Evolutionary conservation across 2,888 invertebrate species (phyloP), one percentile per base, ranked within the genome.

Genomic region (Argyresthia goedartella): DNA sequence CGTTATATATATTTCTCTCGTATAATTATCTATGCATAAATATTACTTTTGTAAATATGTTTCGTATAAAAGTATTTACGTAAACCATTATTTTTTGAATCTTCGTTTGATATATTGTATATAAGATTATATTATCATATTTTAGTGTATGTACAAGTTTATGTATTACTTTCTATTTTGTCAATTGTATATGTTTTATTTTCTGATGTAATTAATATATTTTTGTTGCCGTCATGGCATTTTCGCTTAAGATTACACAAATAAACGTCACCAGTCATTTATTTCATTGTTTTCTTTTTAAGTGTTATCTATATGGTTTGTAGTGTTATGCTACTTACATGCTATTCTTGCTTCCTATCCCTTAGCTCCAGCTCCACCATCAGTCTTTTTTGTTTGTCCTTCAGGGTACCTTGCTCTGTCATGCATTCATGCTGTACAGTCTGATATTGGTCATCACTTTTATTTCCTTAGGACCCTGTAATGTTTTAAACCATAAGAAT

Each of bases 21-120:
- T 56, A 54, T 54, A 53, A 49, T 57, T 60, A 53, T 59, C 39
- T 25, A 25, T 25, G 6, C 6, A 25, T 25, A 25, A 2, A 51
- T 66, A 65, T 66, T 54, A 55, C 81, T 82, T 76, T 82, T 82
- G 81, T 84, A 84, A 81, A 84, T 84, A 82, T 69, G 59, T 70
- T 82, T 79, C 76, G 49, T 80, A 79, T 76, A 55, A 56, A 63
- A 58, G 54, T 81, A 80, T 82, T 58, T 82, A 68, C 64, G 80
- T 82, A 81, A 71, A 69, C 71, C 65, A 66, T 79, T 82, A 52
- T 80, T 81, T 65, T 74, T 81, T 69, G 68, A 72, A 74, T 72
- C 77, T 81, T 77, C 69, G 52, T 61, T 68, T 62, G 53, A 67
- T 25, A 25, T 47, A 8, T 49, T 45, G 35, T 51, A 14, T 53